These are phyloP conservation scores for Drosophila infuscata DNA, from an alignment of 2,888 invertebrate species.

Conservation along the genomic window DNA sequence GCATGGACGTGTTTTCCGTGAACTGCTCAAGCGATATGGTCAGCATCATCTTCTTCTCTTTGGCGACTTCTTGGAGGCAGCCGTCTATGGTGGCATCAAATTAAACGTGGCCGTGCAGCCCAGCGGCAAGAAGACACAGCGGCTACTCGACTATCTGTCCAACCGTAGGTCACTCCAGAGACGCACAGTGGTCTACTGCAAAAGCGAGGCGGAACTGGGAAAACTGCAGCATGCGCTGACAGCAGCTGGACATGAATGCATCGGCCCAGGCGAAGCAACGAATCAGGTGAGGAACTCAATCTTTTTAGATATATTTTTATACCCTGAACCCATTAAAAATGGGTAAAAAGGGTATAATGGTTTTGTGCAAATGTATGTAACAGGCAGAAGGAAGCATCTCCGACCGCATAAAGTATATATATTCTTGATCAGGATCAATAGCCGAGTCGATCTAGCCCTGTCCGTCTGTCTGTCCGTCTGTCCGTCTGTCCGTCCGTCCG, in stretches of 20 bases:
- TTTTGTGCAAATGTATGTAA: too few species aligned
- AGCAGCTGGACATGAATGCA: conserved; percentile 35
- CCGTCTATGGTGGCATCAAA: conserved; percentile 55
- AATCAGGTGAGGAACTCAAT: conserved; percentile 33
- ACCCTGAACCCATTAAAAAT: too few species aligned
- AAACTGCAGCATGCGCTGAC: conserved; percentile 4
- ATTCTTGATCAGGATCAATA: too few species aligned
- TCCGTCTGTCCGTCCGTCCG: too few species aligned
- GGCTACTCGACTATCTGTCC: conserved; percentile 32
- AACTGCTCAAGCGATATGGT: conserved; percentile 11
- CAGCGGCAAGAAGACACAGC: conserved; percentile 23
- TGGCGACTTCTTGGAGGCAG: conserved; percentile 59
- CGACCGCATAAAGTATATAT: too few species aligned
- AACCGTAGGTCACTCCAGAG: not conserved
- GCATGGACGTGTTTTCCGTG: conserved; percentile 34
- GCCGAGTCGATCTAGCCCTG: too few species aligned
- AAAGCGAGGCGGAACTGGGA: conserved; percentile 28
- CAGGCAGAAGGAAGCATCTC: too few species aligned
- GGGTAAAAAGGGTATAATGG: too few species aligned
- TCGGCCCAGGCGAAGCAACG: not conserved
- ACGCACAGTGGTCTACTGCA: conserved; percentile 56
- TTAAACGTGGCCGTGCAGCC: conserved; percentile 16
- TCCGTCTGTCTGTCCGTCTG: too few species aligned
- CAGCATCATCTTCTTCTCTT: conserved; percentile 55
- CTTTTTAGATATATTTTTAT: too few species aligned